Base-by-base conservation (phyloP, 64 coral and sea anemone genomes). In the Stylophora pistillata region DNA sequence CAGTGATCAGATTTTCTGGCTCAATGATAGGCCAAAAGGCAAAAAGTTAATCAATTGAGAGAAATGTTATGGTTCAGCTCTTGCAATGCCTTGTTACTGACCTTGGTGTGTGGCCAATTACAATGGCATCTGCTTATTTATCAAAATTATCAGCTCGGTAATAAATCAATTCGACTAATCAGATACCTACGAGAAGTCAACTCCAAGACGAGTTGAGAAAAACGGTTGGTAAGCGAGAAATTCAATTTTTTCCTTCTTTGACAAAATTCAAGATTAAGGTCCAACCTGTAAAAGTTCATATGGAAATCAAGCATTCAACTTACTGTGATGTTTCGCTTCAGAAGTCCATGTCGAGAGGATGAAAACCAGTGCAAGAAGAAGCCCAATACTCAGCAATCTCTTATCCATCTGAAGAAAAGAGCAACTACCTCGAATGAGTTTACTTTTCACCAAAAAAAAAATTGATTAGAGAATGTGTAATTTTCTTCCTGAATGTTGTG, bases 271-370 rank as follows among this genome's bases (percentile, higher is more conserved):
- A 12, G 10, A 26, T 52, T 53, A 13, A 18, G 16, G 16, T 54
- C 21, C 12, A 2, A 53, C 55, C 30, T 59, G 26, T 60, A 79
- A 27, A 55, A 27, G 56, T 78, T 15, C 9, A 3, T 60, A 79
- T 59, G 27, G 27, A 60, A 79, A 79, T 32, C 52, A 31, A 59
- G 20, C 20, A 23, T 65, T 53, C 0, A 6, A 84, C 80, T 84
- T 84, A 84, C 80, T 34, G 58, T 84, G 80, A 63, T 70, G 80
- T 52, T 62, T 68, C 0, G 34, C 34, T 69, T 53, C 80, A 11
- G 17, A 33, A 23, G 80, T 84, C 80, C 62, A 84, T 69, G 80
- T 69, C 10, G 62, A 41, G 20, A 84, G 3, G 16, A 70, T 23
- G 17, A 84, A 53, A 7, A 65, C 25, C 13, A 69, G 60, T 27